Evolutionary conservation across 2,888 invertebrate genomes (phyloP), one percentile per base, ranked within the genome.

Genomic region (Tricholauxania praeusta): DNA sequence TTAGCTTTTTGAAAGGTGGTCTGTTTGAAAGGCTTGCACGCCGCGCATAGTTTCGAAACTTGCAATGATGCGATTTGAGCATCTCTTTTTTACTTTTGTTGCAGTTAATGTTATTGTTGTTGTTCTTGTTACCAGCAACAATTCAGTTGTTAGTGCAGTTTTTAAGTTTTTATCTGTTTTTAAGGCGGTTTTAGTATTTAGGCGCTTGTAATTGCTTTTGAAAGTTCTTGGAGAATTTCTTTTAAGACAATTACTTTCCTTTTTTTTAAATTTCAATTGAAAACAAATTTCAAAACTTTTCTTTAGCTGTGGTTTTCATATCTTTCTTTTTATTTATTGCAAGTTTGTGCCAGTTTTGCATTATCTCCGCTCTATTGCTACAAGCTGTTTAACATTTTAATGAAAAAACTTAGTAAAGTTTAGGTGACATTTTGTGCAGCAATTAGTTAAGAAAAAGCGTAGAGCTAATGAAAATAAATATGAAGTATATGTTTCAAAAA

Each of bases 131-230:
- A 2, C 12, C 12, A 19, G 19, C 17, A 22, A n/a, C 12, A 67
- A 39, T 55, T 28, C 39, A 51, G 12, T 49, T 32, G 19, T 22
- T 65, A 62, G 60, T 47, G 60, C 39, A 62, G 65, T 32, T 64
- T 64, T 59, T 28, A 69, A 72, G 62, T 76, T 76, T 76, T 70
- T 70, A 62, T 70, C 70, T 70, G 47, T 53, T 62, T 28, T 39
- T 8, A 39, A 62, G 60, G 17, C n/a, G 32, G 39, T 62, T 62
- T 62, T 62, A 62, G 60, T 62, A 39, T 62, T 62, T 65, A 17
- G 76, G 74, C 74, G 77, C 78, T 78, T 82, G 80, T 83, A 82
- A 83, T 83, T 82, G 82, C 82, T 82, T n/a, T 82, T 81, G 77
- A 77, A 79, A 78, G 57, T 71, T 55, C 55, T 52, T 53, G 39